Conservation (phyloP, 2,113 vertebrate genomes). For the Platycercus adscitus region DNA sequence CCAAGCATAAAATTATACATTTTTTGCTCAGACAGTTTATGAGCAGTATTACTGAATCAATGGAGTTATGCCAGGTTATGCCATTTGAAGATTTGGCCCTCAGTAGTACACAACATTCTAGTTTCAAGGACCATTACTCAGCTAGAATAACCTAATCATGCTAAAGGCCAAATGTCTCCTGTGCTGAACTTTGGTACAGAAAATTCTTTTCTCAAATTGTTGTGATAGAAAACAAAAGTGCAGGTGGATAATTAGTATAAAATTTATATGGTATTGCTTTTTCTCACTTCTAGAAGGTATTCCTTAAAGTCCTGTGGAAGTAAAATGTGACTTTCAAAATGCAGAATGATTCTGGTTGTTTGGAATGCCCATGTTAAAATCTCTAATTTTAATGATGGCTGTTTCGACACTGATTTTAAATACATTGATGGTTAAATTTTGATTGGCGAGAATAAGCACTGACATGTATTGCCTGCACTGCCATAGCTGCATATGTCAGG, state of each 20-base stretch:
- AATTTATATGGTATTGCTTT: neutral
- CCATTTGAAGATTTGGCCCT: constrained; percentile 20
- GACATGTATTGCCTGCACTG: neutral
- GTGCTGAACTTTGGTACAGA: neutral
- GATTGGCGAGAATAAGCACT: neutral
- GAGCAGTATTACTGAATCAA: neutral
- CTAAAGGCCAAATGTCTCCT: neutral
- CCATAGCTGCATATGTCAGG: neutral
- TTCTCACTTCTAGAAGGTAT: neutral
- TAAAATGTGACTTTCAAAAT: neutral
- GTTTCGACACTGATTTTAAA: neutral
- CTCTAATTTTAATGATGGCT: neutral
- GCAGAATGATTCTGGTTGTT: neutral
- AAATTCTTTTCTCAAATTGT: neutral
- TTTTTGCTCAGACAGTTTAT: neutral
- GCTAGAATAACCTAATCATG: neutral
- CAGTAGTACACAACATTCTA: neutral
- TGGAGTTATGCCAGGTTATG: neutral
- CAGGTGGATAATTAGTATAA: neutral
- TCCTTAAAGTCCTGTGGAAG: neutral
- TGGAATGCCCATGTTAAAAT: neutral
- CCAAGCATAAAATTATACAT: neutral
- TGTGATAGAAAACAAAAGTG: neutral
- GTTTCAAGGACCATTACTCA: constrained; percentile 33
- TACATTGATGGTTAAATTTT: neutral